Evolutionary conservation across 2,797 vertebrate species (phyloP).

Genomic region (Melanotaenia boesemani): DNA sequence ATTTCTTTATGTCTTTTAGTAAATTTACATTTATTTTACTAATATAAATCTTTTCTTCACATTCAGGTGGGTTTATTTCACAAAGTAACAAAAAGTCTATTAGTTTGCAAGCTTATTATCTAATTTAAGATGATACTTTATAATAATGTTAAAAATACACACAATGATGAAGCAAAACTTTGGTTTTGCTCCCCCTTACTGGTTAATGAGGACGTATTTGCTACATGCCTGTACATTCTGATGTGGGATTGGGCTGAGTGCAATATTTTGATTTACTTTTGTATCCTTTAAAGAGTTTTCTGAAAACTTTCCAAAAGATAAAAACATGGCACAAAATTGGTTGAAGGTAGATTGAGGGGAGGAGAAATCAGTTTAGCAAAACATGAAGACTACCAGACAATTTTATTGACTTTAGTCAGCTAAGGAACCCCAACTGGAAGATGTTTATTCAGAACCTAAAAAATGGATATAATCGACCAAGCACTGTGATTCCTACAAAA

Average conservation of each 20-base stretch:
- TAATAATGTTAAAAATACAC: background rate
- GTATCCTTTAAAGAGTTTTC: too few relatives aligned
- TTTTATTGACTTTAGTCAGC: conserved; percentile 24
- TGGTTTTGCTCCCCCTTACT: background rate
- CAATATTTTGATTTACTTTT: too few relatives aligned
- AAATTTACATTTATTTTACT: too few relatives aligned
- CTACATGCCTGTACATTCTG: background rate
- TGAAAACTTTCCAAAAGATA: too few relatives aligned
- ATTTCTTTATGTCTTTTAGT: too few relatives aligned
- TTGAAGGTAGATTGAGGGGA: background rate
- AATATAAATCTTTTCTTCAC: too few relatives aligned
- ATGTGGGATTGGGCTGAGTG: background rate
- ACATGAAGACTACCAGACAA: conserved; percentile 26
- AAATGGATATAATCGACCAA: background rate
- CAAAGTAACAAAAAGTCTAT: too few relatives aligned
- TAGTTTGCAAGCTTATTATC: background rate
- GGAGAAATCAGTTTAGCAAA: conserved; percentile 17
- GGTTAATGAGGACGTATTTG: background rate
- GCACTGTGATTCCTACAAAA: background rate
- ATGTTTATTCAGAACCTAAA: conserved; percentile 2
- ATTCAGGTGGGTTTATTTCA: too few relatives aligned
- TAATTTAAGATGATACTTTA: background rate
- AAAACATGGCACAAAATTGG: background rate
- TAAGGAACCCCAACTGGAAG: conserved; percentile 1
- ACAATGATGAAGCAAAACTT: background rate